Evolutionary conservation across 2,113 vertebrate genomes (phyloP).

Genomic region (Python bivittatus): DNA sequence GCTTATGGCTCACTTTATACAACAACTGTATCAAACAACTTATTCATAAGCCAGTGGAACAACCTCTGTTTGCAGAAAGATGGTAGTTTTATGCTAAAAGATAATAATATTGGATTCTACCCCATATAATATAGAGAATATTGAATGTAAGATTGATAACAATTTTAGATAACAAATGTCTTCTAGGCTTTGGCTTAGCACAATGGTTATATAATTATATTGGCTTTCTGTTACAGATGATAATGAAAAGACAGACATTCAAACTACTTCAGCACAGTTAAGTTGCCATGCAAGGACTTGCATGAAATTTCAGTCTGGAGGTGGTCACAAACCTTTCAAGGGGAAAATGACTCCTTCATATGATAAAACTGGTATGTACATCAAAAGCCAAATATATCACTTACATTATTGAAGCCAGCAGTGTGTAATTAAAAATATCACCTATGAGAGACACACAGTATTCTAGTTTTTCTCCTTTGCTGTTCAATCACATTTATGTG

Average conservation of each 20-base stretch:
- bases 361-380: conserved; percentile 45
- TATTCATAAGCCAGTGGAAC: not conserved
- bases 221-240: conserved; percentile 41
- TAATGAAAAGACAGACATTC: not conserved
- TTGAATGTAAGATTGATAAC: not conserved
- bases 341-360: conserved; percentile 13
- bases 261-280: conserved; percentile 12
- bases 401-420: not conserved
- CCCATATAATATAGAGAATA: not conserved
- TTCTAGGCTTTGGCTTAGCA: not conserved
- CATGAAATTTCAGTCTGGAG: conserved; percentile 10
- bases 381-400: not conserved
- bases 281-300: conserved; percentile 3
- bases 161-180: not conserved
- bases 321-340: not conserved
- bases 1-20: not conserved
- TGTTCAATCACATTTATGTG: not conserved
- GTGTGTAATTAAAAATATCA: not conserved
- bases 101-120: not conserved
- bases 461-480: not conserved
- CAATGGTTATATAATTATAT: conserved; percentile 5
- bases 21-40: not conserved
- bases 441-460: not conserved
- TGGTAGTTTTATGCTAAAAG: not conserved
- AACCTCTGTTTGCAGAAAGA: not conserved